Conservation (phyloP, 2,797 vertebrate species). For the Danionella dracula region DNA sequence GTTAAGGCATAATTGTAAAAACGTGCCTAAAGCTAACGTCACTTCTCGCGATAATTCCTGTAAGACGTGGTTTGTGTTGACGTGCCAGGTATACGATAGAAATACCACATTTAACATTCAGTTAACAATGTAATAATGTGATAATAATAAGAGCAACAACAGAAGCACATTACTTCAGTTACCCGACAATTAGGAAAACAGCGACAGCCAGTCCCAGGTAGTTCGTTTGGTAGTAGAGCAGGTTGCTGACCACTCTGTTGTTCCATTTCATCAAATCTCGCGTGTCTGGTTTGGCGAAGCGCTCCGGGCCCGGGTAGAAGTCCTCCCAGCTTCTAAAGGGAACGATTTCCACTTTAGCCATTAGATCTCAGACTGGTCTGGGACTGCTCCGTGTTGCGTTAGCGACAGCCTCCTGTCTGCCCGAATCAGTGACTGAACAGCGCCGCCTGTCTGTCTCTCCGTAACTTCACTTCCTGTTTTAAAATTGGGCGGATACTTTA, state of each 20-base stretch:
- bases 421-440: too few relatives aligned
- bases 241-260: slow-evolving; percentile 88
- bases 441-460: too few relatives aligned
- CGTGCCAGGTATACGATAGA: background rate
- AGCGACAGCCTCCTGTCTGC: background rate
- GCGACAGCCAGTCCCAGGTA: slow-evolving; percentile 75
- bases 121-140: background rate
- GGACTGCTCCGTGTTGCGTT: background rate
- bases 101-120: background rate
- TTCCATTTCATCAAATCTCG: slow-evolving; percentile 86
- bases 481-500: slow-evolving; percentile 9
- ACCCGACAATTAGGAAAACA: slow-evolving; percentile 86
- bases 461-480: too few relatives aligned
- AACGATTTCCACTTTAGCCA: slow-evolving; percentile 78
- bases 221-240: slow-evolving; percentile 95
- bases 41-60: slow-evolving; percentile 4
- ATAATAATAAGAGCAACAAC: background rate
- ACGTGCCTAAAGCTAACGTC: too few relatives aligned
- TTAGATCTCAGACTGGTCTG: slow-evolving; percentile 34
- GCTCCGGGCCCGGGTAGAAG: slow-evolving; percentile 80
- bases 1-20: too few relatives aligned
- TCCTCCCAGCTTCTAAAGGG: slow-evolving; percentile 85
- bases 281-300: slow-evolving; percentile 80
- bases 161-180: slow-evolving; percentile 52
- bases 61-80: background rate